Conservation (phyloP, 2,113 vertebrate genomes). For the Bubo bubo region DNA sequence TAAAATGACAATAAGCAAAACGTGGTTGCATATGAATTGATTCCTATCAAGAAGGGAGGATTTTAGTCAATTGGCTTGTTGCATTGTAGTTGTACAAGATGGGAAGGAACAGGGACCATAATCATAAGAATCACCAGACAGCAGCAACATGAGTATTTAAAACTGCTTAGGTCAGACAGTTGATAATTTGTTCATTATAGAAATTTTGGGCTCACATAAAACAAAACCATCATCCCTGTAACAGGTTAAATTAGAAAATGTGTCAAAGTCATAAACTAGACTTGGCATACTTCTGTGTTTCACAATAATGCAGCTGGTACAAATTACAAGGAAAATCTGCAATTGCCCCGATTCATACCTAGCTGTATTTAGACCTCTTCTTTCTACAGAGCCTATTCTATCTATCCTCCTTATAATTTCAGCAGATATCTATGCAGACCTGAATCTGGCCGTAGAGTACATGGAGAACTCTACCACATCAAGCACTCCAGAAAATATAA, state of each 20-base stretch:
- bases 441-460: background rate
- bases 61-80: background rate
- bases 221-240: background rate
- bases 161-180: background rate
- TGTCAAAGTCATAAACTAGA: background rate
- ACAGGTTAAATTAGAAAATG: background rate
- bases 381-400: background rate
- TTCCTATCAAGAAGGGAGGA: background rate
- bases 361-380: background rate
- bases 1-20: background rate
- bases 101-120: background rate
- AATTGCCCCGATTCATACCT: background rate
- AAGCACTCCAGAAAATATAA: background rate
- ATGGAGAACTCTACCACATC: background rate
- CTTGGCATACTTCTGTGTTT: background rate
- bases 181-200: background rate
- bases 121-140: background rate
- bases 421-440: background rate
- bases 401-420: background rate
- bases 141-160: background rate
- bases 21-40: background rate
- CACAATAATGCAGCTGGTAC: background rate
- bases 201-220: background rate
- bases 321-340: background rate
- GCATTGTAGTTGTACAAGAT: background rate